Conservation (phyloP, 2,113 vertebrate species). For the Phyllopteryx taeniolatus region DNA sequence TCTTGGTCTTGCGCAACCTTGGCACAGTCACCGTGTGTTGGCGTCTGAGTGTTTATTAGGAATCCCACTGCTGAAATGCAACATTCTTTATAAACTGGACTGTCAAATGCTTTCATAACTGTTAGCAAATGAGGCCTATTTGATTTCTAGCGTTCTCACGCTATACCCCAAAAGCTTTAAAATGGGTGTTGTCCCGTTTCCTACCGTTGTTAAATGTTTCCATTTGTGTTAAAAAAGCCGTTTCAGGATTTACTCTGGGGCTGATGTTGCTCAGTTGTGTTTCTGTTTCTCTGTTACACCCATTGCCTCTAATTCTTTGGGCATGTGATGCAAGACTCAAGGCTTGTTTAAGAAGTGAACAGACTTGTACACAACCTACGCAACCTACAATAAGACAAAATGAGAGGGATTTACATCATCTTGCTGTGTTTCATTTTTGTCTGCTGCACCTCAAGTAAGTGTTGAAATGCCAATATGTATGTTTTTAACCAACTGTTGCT, state of each 20-base stretch:
- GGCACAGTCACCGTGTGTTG: too few relatives aligned
- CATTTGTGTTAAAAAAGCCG: conserved; percentile 66
- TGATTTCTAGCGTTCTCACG: neutral
- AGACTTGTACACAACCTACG: conserved; percentile 6
- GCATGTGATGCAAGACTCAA: conserved; percentile 16
- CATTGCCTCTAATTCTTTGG: conserved; percentile 24
- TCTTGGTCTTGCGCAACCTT: too few relatives aligned
- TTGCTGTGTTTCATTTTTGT: conserved; percentile 40
- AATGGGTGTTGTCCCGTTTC: conserved; percentile 5
- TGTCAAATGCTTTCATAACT: neutral
- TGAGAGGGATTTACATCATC: conserved; percentile 46
- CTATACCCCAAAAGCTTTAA: neutral
- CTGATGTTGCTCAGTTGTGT: conserved; percentile 51
- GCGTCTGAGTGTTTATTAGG: neutral
- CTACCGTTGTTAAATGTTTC: conserved; percentile 39
- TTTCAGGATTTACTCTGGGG: conserved; percentile 44
- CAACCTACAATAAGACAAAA: conserved; percentile 27
- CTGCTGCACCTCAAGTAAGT: conserved; percentile 54
- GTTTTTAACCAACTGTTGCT: neutral
- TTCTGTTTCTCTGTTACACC: conserved; percentile 22
- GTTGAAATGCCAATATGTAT: neutral
- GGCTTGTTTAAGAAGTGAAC: conserved; percentile 1
- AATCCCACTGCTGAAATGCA: neutral
- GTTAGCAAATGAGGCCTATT: neutral
- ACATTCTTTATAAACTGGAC: neutral